Conservation (phyloP, 2,113 vertebrate genomes). For the Crotalus horridus region DNA sequence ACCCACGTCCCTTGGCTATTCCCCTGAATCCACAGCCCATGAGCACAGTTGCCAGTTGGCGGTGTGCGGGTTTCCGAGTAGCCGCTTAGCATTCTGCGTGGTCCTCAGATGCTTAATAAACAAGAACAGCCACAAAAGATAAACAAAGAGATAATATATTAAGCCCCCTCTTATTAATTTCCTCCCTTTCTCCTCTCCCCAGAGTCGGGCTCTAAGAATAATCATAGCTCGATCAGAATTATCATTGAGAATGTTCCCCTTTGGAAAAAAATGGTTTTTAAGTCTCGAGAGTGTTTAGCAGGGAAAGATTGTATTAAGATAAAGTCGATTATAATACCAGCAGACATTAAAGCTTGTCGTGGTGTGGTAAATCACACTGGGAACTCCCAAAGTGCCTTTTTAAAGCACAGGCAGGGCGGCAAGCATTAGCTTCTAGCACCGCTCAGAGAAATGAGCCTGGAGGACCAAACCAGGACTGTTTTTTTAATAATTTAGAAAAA, state of each 20-base stretch:
- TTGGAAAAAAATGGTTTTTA: conserved; percentile 60
- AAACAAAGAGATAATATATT: background rate
- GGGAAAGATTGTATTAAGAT: conserved; percentile 74
- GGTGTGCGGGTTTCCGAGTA: background rate
- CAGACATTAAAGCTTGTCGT: conserved; percentile 64
- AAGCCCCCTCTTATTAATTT: conserved; percentile 64
- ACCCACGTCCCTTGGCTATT: conserved; percentile 6
- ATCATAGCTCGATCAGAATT: conserved; percentile 66
- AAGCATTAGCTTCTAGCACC: background rate
- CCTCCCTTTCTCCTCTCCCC: conserved; percentile 56
- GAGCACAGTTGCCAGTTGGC: background rate
- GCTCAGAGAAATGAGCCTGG: background rate
- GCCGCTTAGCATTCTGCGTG: conserved; percentile 59
- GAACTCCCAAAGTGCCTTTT: conserved; percentile 54
- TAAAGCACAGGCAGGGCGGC: conserved; percentile 24
- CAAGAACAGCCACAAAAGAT: conserved; percentile 33
- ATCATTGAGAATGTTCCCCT: conserved; percentile 52
- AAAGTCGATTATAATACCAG: conserved; percentile 64
- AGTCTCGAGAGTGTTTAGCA: conserved; percentile 65
- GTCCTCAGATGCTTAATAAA: conserved; percentile 59
- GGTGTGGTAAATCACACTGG: conserved; percentile 59
- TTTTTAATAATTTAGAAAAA: background rate
- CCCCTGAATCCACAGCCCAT: background rate
- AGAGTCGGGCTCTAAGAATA: conserved; percentile 63
- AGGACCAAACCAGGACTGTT: background rate